Percentiles rank a stretch among this genome's conserved stretches.
Evolutionary conservation across 92 coral and sea anemone species (phyloP).

Genomic region (Hydrozoanthus gracilis): DNA sequence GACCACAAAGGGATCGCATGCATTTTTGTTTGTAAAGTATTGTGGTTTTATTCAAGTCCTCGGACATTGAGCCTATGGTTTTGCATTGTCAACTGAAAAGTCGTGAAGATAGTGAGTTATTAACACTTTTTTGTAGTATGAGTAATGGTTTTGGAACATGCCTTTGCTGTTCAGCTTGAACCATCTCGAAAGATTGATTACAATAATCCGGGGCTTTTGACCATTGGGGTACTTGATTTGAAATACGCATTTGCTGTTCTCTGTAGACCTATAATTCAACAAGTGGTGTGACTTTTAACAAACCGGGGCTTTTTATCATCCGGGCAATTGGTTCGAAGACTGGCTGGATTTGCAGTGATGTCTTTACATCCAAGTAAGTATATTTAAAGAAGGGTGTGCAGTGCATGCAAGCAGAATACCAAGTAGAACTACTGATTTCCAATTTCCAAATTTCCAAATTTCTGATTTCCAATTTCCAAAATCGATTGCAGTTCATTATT

Average conservation of each 20-base stretch:
- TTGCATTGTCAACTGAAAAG: neutral
- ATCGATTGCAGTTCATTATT: too few relatives aligned
- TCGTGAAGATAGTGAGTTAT: too few relatives aligned
- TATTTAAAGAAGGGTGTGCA: neutral
- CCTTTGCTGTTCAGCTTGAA: too few relatives aligned
- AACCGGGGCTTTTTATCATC: slow-evolving; percentile 67
- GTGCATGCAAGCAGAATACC: neutral
- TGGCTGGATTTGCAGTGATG: slow-evolving; percentile 74
- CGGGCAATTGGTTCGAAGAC: slow-evolving; percentile 74
- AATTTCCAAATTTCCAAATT: too few relatives aligned
- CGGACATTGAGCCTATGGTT: too few relatives aligned
- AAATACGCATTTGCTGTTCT: neutral
- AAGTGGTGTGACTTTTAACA: slow-evolving; percentile 58
- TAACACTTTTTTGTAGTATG: too few relatives aligned
- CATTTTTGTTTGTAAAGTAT: too few relatives aligned
- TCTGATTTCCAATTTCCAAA: too few relatives aligned
- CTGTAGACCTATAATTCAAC: slow-evolving; percentile 62
- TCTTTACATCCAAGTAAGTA: slow-evolving; percentile 80
- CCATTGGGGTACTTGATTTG: neutral
- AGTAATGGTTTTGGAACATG: too few relatives aligned
- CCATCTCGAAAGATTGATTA: neutral
- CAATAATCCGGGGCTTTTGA: neutral
- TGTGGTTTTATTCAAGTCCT: too few relatives aligned
- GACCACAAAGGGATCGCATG: too few relatives aligned
- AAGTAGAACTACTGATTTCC: too few relatives aligned